phyloP scores from a whole-genome alignment of 2,797 vertebrate species.

The Premnoplex brunnescens region DNA sequence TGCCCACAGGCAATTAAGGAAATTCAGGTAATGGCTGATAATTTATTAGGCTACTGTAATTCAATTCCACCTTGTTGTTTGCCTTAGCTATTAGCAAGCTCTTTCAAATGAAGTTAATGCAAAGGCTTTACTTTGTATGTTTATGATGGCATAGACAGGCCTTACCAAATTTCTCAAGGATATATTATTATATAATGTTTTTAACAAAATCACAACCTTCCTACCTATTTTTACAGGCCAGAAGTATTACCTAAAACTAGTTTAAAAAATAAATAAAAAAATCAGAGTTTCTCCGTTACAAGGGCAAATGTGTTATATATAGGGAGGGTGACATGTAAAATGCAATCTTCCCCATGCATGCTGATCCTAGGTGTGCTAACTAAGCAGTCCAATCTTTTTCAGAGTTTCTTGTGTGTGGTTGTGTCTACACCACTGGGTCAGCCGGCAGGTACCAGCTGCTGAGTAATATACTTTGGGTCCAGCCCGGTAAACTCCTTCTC shows the following conservation, averaged over 20 bases:
- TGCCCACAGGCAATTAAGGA: conserved; percentile 53
- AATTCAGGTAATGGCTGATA: conserved; percentile 61
- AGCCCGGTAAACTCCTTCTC: background rate
- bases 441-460: background rate
- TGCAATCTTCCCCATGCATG: background rate
- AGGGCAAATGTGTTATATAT: background rate
- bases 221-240: background rate
- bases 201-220: conserved; percentile 26
- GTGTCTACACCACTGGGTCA: background rate
- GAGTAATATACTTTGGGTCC: background rate
- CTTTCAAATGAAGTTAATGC: conserved; percentile 33
- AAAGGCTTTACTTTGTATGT: conserved; percentile 14
- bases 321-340: background rate
- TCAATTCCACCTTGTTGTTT: background rate
- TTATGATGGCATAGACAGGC: background rate
- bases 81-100: conserved; percentile 18
- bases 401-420: background rate
- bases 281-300: background rate
- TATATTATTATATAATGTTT: background rate
- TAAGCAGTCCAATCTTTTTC: background rate
- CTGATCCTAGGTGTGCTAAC: background rate
- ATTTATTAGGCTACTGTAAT: conserved; percentile 53
- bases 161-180: conserved; percentile 44
- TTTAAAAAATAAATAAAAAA: background rate
- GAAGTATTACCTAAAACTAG: background rate